Evolutionary conservation across 2,888 invertebrate genomes (phyloP).

Genomic region (Macaria liturata): DNA sequence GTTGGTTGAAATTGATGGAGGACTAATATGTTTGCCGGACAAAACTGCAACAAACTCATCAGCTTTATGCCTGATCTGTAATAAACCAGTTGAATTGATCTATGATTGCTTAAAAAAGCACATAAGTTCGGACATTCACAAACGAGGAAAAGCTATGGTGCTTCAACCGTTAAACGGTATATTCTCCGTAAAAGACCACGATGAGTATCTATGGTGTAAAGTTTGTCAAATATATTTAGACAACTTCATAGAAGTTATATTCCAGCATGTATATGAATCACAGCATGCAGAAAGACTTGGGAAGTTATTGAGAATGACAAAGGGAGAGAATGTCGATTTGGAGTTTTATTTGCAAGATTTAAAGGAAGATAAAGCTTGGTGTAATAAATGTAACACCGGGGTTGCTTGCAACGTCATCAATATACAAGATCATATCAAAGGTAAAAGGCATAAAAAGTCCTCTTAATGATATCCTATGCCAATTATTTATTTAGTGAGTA

Average conservation of each 20-base stretch:
- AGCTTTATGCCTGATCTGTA: constrained; percentile 47
- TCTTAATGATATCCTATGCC: neutral
- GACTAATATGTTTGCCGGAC: constrained; percentile 44
- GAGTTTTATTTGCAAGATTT: constrained; percentile 52
- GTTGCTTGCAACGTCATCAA: constrained; percentile 55
- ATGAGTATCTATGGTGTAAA: constrained; percentile 58
- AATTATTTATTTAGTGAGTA: no score
- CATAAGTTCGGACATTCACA: constrained; percentile 40
- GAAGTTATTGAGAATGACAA: constrained; percentile 47
- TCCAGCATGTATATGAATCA: constrained; percentile 51
- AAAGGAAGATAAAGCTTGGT: constrained; percentile 51
- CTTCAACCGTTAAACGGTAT: constrained; percentile 59
- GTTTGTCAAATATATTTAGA: constrained; percentile 54
- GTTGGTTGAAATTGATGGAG: constrained; percentile 46
- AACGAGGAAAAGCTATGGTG: constrained; percentile 46
- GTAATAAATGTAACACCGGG: constrained; percentile 47
- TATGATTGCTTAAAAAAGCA: constrained; percentile 39
- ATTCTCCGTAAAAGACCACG: constrained; percentile 51
- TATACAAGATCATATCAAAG: constrained; percentile 50
- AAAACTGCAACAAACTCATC: constrained; percentile 12
- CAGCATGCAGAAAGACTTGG: constrained; percentile 42
- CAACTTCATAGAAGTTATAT: constrained; percentile 52
- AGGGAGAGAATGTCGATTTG: constrained; percentile 51
- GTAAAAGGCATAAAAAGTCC: constrained; percentile 38
- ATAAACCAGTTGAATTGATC: constrained; percentile 38